These are phyloP conservation scores for Sebastes trivittatus DNA, from an alignment of 2,797 vertebrate species.

Conservation along the genomic window DNA sequence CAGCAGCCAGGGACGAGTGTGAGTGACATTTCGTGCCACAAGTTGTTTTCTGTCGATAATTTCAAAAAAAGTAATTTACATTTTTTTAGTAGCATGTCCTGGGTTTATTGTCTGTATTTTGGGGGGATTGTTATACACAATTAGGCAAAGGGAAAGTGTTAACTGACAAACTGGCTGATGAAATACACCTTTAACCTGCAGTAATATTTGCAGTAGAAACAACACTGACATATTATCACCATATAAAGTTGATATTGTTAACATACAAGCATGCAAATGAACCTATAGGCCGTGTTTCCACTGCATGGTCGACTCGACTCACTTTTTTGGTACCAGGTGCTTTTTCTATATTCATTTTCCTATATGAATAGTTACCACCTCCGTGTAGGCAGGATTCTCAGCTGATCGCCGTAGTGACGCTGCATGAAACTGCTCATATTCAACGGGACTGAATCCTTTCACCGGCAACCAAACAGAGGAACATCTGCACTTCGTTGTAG, in stretches of 20 bases:
- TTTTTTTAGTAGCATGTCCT: not conserved
- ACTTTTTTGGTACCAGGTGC: too few species aligned
- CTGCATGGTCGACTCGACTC: not conserved
- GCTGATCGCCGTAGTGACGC: too few species aligned
- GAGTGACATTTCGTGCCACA: slow-evolving; percentile 38
- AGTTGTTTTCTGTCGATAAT: slow-evolving; percentile 37
- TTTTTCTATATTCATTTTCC: too few species aligned
- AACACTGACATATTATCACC: not conserved
- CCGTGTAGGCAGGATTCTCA: too few species aligned
- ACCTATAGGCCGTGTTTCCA: not conserved
- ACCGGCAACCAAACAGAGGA: too few species aligned
- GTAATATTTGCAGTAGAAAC: not conserved
- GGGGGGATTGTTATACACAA: not conserved
- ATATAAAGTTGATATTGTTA: not conserved
- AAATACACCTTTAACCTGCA: not conserved
- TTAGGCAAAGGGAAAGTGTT: not conserved
- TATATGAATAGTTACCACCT: rapidly evolving
- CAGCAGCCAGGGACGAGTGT: slow-evolving; percentile 29
- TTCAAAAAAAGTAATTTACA: slow-evolving; percentile 16
- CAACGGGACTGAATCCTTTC: too few species aligned
- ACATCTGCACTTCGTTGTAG: too few species aligned
- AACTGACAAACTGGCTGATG: not conserved
- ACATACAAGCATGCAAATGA: not conserved
- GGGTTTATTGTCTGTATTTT: not conserved
- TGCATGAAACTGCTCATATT: too few species aligned